phyloP scores from a whole-genome alignment of 2,888 invertebrate species.

The Cheilosia pagana region DNA sequence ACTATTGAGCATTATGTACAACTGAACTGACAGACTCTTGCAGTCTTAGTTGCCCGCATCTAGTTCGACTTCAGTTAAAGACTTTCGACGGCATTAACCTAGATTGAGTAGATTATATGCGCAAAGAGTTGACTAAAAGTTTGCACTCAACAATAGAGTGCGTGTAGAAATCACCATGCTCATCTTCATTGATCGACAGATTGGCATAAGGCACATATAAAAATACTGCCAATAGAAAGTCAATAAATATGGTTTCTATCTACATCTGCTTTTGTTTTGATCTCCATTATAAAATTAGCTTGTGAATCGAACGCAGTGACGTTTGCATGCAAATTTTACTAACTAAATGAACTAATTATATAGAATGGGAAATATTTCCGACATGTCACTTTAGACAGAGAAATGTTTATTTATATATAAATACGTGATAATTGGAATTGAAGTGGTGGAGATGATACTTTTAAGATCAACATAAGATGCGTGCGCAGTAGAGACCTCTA shows the following conservation, averaged over 20 bases:
- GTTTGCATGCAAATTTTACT: neutral
- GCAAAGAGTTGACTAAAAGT: no score
- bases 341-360: conserved; percentile 31
- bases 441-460: conserved; percentile 2
- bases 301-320: neutral
- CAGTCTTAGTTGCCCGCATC: neutral
- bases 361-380: conserved; percentile 30
- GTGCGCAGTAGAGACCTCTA: neutral
- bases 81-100: no score
- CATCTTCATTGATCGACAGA: no score
- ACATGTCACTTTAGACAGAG: conserved; percentile 1
- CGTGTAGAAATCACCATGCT: no score
- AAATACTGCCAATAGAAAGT: no score
- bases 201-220: no score
- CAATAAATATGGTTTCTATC: no score
- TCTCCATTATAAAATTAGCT: neutral
- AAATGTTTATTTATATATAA: conserved; percentile 35
- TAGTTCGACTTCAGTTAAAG: neutral
- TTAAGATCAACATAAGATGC: neutral
- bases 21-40: neutral
- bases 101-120: no score
- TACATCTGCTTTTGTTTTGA: neutral
- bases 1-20: neutral
- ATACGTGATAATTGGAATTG: conserved; percentile 30
- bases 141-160: no score